Evolutionary conservation across 30 jellyfish, hydroid and myxozoan genomes (phyloP), one percentile per base, ranked within the genome.

Genomic region (Rhopilema esculentum): DNA sequence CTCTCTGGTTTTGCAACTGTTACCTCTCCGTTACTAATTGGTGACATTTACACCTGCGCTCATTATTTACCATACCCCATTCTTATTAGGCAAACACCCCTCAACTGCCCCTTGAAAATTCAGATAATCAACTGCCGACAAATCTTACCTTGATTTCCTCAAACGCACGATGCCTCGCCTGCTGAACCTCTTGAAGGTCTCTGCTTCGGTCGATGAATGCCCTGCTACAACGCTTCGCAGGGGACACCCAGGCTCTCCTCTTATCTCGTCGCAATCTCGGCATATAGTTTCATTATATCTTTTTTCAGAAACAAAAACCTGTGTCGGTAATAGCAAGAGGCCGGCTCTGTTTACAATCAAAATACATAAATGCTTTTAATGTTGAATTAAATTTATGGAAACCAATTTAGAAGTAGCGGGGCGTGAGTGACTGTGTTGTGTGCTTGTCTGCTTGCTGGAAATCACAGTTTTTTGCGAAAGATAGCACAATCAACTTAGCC

Each of bases 261-360:
- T 40, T 40, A 40, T 40, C 57, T 6, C 57, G 57, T 12, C 57
- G 12, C 57, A 12, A 40, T 40, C 57, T 40, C 57, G 9, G 57
- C 57, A 40, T 40, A 40, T 40, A 40, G 57, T 40, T 40, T 40
- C 57, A 40, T 40, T 40, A 40, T 40, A 2, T 40, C 57, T 12
- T 40, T 40, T 40, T 40, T 40, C 57, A 40, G 57, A 40, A 40
- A 40, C 57, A 12, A 40, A 40, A 40, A 40, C 9, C 57, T 12
- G 57, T 40, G 57, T 40, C 57, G 57, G 57, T 40, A 40, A 33
- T 30, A 69, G 84, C 48, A 73, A 32, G 70, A 30, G 22, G 22
- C 84, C 82, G 82, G 82, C 66, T 31, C 22, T 71, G 82, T 73
- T 33, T 33, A 21, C 84, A 73, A 73, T 73, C 84, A 73, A 73